Evolutionary conservation across 1,140 invertebrate genomes (phyloP).

Genomic region (Diachasmimorpha longicaudata): DNA sequence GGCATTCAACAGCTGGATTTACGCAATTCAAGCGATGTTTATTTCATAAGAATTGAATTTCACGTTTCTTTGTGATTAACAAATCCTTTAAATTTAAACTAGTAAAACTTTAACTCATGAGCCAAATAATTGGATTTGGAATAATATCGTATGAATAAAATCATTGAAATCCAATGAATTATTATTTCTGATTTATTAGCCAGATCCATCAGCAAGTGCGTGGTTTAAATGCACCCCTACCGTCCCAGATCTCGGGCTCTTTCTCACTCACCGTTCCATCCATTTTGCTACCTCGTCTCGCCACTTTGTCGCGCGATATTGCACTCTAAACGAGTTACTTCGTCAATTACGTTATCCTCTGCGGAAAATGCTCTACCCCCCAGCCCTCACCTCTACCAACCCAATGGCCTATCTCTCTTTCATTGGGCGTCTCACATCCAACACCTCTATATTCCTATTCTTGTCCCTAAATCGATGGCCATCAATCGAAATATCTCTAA

Average conservation of each 20-base stretch:
- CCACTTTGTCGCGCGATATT: conserved; percentile 56
- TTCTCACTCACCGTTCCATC: conserved; percentile 25
- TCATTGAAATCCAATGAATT: not conserved
- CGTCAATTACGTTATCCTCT: conserved; percentile 50
- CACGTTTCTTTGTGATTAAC: too few relatives aligned
- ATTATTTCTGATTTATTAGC: conserved; percentile 12
- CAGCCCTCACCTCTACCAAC: not conserved
- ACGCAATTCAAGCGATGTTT: not conserved
- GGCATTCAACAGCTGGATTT: not conserved
- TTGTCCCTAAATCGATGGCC: not conserved
- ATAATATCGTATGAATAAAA: not conserved
- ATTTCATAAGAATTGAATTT: too few relatives aligned
- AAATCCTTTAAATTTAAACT: too few relatives aligned
- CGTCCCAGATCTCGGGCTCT: not conserved
- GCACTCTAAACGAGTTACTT: conserved; percentile 56
- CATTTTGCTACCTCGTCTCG: conserved; percentile 38
- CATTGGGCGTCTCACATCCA: not conserved
- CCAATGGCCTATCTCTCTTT: too few relatives aligned
- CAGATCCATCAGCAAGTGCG: not conserved
- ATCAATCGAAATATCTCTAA: not conserved
- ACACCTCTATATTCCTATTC: not conserved
- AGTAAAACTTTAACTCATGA: too few relatives aligned
- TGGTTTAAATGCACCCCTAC: not conserved
- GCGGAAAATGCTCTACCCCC: conserved; percentile 44
- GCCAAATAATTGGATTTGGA: too few relatives aligned